Conservation (phyloP, 2,888 invertebrate species). For the Ganaspis brasiliensis region DNA sequence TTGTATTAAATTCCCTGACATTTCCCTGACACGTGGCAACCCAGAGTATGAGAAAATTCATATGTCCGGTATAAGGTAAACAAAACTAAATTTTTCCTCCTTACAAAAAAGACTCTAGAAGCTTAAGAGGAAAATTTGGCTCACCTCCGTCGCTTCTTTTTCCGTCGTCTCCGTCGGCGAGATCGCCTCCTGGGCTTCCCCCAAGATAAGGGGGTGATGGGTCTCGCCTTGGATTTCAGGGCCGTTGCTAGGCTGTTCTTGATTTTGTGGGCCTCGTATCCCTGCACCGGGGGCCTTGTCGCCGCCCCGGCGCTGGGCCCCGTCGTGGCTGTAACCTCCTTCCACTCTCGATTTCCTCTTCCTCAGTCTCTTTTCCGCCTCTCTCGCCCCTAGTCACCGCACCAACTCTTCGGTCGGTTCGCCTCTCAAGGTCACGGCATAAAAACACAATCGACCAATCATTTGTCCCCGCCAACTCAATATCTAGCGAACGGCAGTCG, state of each 20-base stretch:
- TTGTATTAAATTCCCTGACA: no score
- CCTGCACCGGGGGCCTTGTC: slow-evolving; percentile 79
- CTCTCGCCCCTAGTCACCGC: slow-evolving; percentile 73
- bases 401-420: slow-evolving; percentile 57
- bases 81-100: no score
- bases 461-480: slow-evolving; percentile 57
- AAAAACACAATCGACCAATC: slow-evolving; percentile 56
- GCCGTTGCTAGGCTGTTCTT: slow-evolving; percentile 77
- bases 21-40: no score
- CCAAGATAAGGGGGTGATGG: slow-evolving; percentile 76
- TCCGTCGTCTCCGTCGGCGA: slow-evolving; percentile 78
- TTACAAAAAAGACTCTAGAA: no score
- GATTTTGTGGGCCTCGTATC: slow-evolving; percentile 67
- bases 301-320: slow-evolving; percentile 79
- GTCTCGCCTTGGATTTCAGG: slow-evolving; percentile 75
- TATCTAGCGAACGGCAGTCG: slow-evolving; percentile 61
- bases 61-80: no score
- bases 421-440: slow-evolving; percentile 58
- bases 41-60: no score
- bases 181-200: slow-evolving; percentile 75
- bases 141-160: slow-evolving; percentile 80
- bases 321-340: slow-evolving; percentile 74
- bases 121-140: no score
- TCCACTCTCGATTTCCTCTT: slow-evolving; percentile 56
- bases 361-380: slow-evolving; percentile 60